phyloP scores from a whole-genome alignment of 2,888 invertebrate species.

The Gnatocerus cornutus region DNA sequence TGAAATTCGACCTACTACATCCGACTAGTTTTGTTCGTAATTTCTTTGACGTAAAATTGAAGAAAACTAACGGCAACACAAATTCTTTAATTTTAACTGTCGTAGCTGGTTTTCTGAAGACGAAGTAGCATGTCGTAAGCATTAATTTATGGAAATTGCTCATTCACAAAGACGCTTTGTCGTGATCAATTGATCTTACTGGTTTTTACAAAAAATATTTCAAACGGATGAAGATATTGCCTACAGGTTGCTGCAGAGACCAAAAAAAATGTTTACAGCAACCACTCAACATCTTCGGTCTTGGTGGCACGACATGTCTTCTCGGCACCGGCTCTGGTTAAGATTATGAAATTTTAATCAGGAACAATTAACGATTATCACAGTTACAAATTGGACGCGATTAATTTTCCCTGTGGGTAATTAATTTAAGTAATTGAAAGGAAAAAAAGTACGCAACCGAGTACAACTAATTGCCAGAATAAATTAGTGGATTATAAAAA shows the following conservation, averaged over 20 bases:
- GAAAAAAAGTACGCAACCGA: constrained; percentile 20
- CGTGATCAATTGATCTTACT: no score
- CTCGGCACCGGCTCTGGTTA: constrained; percentile 16
- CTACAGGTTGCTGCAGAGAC: no score
- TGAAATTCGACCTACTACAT: no score
- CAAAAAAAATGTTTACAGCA: no score
- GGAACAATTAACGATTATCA: constrained; percentile 43
- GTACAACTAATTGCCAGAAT: constrained; percentile 47
- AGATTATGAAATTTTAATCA: constrained; percentile 47
- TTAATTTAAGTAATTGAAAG: constrained; percentile 30
- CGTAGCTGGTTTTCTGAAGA: neutral
- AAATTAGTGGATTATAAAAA: constrained; percentile 44
- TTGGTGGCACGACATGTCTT: neutral
- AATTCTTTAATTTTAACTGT: neutral
- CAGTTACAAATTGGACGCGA: constrained; percentile 42
- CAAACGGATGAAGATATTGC: no score
- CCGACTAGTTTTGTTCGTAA: no score
- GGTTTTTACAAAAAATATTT: no score
- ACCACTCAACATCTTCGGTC: no score
- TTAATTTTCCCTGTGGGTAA: constrained; percentile 33
- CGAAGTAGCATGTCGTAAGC: neutral
- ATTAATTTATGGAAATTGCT: constrained; percentile 29
- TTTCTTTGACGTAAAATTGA: neutral
- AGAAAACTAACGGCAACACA: neutral
- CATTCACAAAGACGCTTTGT: constrained; percentile 5